Percentiles rank a stretch among this genome's conserved stretches.
These are phyloP conservation scores for Druon quercuslanigerum DNA, from an alignment of 1,140 invertebrate genomes.

Conservation along the genomic window DNA sequence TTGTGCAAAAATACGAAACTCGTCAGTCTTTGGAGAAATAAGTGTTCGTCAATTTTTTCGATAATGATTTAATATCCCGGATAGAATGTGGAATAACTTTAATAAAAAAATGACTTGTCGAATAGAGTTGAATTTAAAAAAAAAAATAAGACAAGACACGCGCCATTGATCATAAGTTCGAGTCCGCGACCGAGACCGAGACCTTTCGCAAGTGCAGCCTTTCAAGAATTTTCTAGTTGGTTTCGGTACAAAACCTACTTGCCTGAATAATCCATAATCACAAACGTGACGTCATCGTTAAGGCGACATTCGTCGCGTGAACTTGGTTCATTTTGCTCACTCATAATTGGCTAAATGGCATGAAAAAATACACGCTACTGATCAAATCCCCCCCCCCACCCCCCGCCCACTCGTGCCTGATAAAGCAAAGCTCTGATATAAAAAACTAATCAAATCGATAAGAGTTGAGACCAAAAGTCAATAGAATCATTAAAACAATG, in stretches of 20 bases:
- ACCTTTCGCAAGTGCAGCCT: slow-evolving; percentile 21
- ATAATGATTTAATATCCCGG: too few relatives aligned
- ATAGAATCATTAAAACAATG: too few relatives aligned
- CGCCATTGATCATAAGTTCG: not conserved
- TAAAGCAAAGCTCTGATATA: not conserved
- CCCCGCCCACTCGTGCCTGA: not conserved
- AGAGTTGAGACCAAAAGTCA: not conserved
- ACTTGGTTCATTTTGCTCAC: slow-evolving; percentile 6
- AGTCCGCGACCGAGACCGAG: slow-evolving; percentile 21
- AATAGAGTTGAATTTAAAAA: not conserved
- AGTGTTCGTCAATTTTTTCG: too few relatives aligned
- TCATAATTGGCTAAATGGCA: slow-evolving; percentile 25
- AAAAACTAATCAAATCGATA: not conserved
- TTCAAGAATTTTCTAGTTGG: not conserved
- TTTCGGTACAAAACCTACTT: not conserved
- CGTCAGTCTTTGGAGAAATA: too few relatives aligned
- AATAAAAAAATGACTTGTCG: too few relatives aligned
- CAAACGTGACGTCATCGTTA: not conserved
- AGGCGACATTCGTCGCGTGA: slow-evolving; percentile 25
- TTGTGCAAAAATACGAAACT: too few relatives aligned
- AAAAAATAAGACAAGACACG: not conserved
- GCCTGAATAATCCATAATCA: slow-evolving; percentile 8
- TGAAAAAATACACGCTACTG: not conserved
- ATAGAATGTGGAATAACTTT: too few relatives aligned
- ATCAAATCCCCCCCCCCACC: too few relatives aligned